Evolutionary conservation across 1,140 invertebrate genomes (phyloP).

Genomic region (Drosophila mayri): DNA sequence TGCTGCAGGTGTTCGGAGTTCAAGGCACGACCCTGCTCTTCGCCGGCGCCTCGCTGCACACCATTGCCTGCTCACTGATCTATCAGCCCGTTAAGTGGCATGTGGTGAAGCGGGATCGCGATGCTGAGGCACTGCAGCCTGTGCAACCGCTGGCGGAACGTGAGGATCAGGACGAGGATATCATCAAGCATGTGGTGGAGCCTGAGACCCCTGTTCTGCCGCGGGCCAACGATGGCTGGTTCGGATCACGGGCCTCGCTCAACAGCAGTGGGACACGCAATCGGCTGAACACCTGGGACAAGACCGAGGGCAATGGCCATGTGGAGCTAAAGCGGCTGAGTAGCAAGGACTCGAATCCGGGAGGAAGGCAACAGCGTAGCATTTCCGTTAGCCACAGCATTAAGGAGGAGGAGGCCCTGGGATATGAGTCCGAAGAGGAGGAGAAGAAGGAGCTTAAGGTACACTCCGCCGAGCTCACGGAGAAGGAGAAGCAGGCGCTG

Average conservation of each 20-base stretch:
- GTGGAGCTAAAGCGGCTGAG: slow-evolving; percentile 71
- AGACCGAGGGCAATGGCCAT: slow-evolving; percentile 40
- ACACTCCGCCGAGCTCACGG: slow-evolving; percentile 22
- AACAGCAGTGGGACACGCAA: slow-evolving; percentile 71
- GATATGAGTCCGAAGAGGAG: slow-evolving; percentile 16
- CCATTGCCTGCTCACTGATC: slow-evolving; percentile 87
- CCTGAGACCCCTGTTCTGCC: slow-evolving; percentile 88
- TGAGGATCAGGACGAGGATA: slow-evolving; percentile 68
- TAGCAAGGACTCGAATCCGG: slow-evolving; percentile 43
- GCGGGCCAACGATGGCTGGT: slow-evolving; percentile 89
- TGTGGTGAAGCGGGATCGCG: slow-evolving; percentile 84
- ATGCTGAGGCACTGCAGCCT: slow-evolving; percentile 62
- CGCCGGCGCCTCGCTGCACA: slow-evolving; percentile 87
- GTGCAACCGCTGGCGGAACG: slow-evolving; percentile 19
- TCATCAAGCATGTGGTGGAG: slow-evolving; percentile 86
- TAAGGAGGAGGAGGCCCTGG: slow-evolving; percentile 62
- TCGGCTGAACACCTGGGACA: slow-evolving; percentile 70
- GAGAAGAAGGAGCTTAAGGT: not conserved
- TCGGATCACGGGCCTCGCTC: slow-evolving; percentile 84
- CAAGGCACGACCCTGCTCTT: slow-evolving; percentile 87
- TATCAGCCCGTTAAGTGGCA: slow-evolving; percentile 89
- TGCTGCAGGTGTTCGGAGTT: slow-evolving; percentile 86
- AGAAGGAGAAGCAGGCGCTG: slow-evolving; percentile 58
- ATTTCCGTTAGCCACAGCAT: slow-evolving; percentile 77
- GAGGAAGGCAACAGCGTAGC: slow-evolving; percentile 52